Base-by-base conservation (phyloP, 1,140 invertebrate species). In the Bombus balteatus region DNA sequence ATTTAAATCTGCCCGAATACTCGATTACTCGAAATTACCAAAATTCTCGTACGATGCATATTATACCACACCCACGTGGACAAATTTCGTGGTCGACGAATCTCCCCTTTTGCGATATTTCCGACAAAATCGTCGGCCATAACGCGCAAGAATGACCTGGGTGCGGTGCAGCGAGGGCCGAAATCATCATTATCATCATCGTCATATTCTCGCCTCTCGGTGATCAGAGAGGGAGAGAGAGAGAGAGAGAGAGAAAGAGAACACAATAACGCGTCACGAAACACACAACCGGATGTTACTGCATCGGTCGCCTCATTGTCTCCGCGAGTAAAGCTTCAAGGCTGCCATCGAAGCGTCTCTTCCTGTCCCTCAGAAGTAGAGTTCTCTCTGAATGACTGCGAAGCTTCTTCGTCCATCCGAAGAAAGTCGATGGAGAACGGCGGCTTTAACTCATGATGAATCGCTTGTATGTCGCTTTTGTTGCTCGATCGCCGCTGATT, bases 281-380 rank as follows among this genome's bases (percentile, higher is more conserved):
- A 85, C 78, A 32, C 13, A n/a, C 82, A 81, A 81, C 87, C 86
- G 87, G 87, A 89, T 73, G 88, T 89, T 88, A 77, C 78, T 78
- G 86, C 74, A 84, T 88, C 70, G 78, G 77, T 79, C 47, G 62
- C 41, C 41, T 79, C 62, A 85, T 85, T 82, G 82, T 86, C 88
- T 88, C 66, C 41, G 34, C 68, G 57, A 59, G 74, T 71, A 62
- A 70, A 70, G 75, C 83, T 82, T 76, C 79, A 86, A 89, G 88
- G 87, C 83, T 89, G 62, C 75, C 78, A 79, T 88, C 87, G 78
- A 59, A 47, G 28, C 88, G 71, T 85, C 43, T 78, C 76, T 87
- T 87, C 71, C 72, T 66, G 76, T 47, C 47, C 32, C 57, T 65
- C 53, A 37, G 43, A 25, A 77, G 22, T 25, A 39, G 2, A 53